Evolutionary conservation across 1,140 invertebrate species (phyloP).

Genomic region (Laupala kohalensis): DNA sequence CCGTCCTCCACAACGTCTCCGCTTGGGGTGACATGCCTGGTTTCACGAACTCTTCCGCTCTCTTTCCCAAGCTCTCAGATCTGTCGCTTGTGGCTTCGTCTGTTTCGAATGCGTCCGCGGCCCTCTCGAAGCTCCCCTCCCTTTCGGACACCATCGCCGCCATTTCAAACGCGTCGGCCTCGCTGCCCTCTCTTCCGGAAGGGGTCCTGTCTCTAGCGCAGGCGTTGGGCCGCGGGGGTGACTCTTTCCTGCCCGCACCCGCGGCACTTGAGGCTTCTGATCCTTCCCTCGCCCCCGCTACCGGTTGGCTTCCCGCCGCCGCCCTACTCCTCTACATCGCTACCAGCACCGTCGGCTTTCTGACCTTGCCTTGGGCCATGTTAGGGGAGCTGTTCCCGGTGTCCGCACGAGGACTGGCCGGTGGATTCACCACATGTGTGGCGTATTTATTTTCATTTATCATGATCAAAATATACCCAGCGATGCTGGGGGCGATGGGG

Average conservation of each 20-base stretch:
- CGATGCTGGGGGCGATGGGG: conserved; percentile 39
- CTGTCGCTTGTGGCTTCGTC: too few relatives aligned
- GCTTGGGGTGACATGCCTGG: too few relatives aligned
- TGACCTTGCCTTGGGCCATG: conserved; percentile 57
- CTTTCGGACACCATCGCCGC: not conserved
- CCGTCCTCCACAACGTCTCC: too few relatives aligned
- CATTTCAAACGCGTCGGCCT: too few relatives aligned
- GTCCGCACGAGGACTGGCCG: conserved; percentile 48
- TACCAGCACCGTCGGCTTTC: conserved; percentile 38
- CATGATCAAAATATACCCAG: conserved; percentile 56
- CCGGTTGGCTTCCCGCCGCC: conserved; percentile 1
- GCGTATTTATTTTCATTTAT: conserved; percentile 60
- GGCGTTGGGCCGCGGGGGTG: too few relatives aligned
- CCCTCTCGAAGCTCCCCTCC: too few relatives aligned
- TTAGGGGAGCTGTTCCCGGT: conserved; percentile 59
- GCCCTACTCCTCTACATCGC: conserved; percentile 5
- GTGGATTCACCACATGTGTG: conserved; percentile 46
- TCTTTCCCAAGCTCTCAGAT: too few relatives aligned
- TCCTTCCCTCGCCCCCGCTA: not conserved
- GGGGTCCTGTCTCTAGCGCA: too few relatives aligned
- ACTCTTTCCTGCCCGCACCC: not conserved
- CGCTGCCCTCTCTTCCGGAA: too few relatives aligned
- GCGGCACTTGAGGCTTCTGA: too few relatives aligned
- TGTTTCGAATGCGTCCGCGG: conserved; percentile 21
- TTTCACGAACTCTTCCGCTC: too few relatives aligned